These are phyloP conservation scores for Ashinkailepas kermadecensis DNA, from an alignment of 2,888 invertebrate genomes.

Conservation along the genomic window DNA sequence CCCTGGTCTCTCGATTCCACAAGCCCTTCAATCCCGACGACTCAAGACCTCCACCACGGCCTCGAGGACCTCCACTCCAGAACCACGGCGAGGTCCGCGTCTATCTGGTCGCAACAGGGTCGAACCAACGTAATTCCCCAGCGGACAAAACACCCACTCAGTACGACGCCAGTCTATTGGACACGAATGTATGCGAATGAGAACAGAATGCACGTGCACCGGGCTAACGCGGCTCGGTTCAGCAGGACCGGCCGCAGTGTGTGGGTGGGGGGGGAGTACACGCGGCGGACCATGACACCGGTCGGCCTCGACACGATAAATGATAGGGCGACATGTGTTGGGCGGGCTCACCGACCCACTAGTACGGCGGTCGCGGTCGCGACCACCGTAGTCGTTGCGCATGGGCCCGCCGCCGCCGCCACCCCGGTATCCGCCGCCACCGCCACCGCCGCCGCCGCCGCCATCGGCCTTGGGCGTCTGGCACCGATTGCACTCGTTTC, in stretches of 20 bases:
- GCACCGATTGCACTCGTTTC: conserved; percentile 86
- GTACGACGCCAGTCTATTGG: neutral
- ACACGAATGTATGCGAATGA: neutral
- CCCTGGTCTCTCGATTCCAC: no score
- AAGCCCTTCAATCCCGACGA: no score
- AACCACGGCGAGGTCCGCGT: no score
- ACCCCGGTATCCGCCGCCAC: conserved; percentile 35
- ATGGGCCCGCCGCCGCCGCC: conserved; percentile 34
- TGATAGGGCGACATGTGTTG: neutral
- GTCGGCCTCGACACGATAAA: neutral
- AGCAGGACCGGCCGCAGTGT: no score
- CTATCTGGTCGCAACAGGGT: no score
- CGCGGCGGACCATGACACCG: neutral
- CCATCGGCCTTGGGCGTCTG: conserved; percentile 62
- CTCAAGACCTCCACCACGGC: no score
- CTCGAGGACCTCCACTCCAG: no score
- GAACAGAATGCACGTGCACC: neutral
- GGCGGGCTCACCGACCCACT: neutral
- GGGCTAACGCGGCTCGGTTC: no score
- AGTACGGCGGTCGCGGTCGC: conserved; percentile 17
- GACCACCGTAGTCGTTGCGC: conserved; percentile 21
- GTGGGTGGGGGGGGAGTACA: neutral
- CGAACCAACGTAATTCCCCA: no score
- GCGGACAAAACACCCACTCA: neutral
- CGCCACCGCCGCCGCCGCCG: conserved; percentile 42